Base-by-base conservation (phyloP, 2,888 invertebrate genomes). In the Calameuta pallipes region DNA sequence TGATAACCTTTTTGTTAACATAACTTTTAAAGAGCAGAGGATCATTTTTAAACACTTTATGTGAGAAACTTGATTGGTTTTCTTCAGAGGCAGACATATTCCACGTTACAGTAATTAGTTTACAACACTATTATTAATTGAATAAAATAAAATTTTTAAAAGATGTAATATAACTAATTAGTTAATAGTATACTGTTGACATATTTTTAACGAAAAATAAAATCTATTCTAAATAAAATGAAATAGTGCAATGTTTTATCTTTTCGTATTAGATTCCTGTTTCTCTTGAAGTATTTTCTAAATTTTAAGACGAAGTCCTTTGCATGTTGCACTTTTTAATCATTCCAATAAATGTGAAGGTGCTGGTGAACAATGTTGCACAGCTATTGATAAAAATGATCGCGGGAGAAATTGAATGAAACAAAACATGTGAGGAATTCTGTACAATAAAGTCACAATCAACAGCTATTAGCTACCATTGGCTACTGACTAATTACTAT, bases 1-100 rank as follows among this genome's bases (percentile, higher is more conserved):
- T 82, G 4, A 81, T 83, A n/a, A 90, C 88, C 77, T 83, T 82
- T 78, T 88, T 90, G 69, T 89, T 88, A 0, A 91, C 81, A 71
- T 89, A 91, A 83, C 84, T 88, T 82, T 87, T 86, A 33, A 89
- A 88, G 23, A 87, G 75, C 9, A 90, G 31, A 0, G 91, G 91
- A 82, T 91, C 88, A 79, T 86, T 90, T 71, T 87, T 87, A 70
- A 87, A 90, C 73, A 91, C 83, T 56, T 83, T 86, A 76, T 90
- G 91, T 0, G 76, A 41, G 23, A 56, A 56, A 23, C 56, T 56
- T 23, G 23, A 56, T 56, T 56, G 56, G 23, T 56, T 23, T 23
- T 56, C 56, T 56, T 56, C 56, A 56, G 56, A 23, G 9, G 56
- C 56, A 56, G 56, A 56, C 56, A 56, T 56, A 9, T 56, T 56